A percentile compares a stretch with the other conserved stretches of the same genome.
phyloP scores from a whole-genome alignment of 2,888 invertebrate species.

The Rosalia funebris region DNA sequence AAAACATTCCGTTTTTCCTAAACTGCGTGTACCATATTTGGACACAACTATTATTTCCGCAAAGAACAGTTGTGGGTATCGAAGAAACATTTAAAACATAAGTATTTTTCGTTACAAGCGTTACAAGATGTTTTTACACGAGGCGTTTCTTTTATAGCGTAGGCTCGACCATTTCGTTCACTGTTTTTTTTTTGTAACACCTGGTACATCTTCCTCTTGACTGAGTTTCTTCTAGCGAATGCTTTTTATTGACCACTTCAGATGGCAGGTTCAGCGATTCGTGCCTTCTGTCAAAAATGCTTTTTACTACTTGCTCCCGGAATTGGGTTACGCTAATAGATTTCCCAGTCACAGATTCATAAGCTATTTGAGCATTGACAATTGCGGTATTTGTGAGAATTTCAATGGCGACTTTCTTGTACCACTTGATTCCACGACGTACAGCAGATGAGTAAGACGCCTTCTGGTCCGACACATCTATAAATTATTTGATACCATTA shows the following conservation, averaged over 20 bases:
- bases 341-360: slow-evolving; percentile 8
- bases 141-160: not conserved
- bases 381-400: slow-evolving; percentile 24
- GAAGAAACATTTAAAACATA: no score
- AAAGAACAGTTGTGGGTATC: no score
- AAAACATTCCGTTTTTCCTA: no score
- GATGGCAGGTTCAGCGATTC: not conserved
- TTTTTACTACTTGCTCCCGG: slow-evolving; percentile 1
- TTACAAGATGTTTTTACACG: no score
- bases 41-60: no score
- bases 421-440: slow-evolving; percentile 28
- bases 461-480: slow-evolving; percentile 31
- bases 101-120: no score
- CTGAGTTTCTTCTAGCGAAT: not conserved
- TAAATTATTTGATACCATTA: slow-evolving; percentile 25
- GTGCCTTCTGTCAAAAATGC: not conserved
- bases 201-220: not conserved
- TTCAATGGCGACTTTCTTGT: slow-evolving; percentile 25
- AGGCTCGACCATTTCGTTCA: not conserved
- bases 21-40: no score
- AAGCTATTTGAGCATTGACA: slow-evolving; percentile 24
- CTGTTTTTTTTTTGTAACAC: not conserved
- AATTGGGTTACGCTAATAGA: slow-evolving; percentile 8
- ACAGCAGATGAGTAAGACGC: slow-evolving; percentile 14
- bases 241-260: not conserved